These are phyloP conservation scores for Enchytraeus crypticus DNA, from an alignment of 2,888 invertebrate genomes.

Conservation along the genomic window DNA sequence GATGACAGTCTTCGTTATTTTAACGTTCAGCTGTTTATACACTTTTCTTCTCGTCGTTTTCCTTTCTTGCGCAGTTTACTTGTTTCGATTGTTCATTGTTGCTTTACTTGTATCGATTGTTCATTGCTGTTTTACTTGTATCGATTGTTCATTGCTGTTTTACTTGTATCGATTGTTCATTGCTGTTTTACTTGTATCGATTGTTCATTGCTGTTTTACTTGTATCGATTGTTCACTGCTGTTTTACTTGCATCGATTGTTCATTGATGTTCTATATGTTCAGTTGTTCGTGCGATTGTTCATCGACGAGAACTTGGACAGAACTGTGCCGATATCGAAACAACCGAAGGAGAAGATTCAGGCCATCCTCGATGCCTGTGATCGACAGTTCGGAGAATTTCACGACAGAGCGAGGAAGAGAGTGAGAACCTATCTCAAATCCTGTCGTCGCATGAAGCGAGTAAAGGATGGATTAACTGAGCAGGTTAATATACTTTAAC, in stretches of 20 bases:
- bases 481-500: too few relatives aligned
- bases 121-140: not conserved
- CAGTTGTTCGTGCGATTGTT: slow-evolving; percentile 95
- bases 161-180: not conserved
- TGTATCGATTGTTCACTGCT: not conserved
- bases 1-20: too few relatives aligned
- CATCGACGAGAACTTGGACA: slow-evolving; percentile 90
- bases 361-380: slow-evolving; percentile 92
- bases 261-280: too few relatives aligned
- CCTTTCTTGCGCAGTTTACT: not conserved
- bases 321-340: slow-evolving; percentile 91
- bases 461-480: slow-evolving; percentile 68
- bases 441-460: slow-evolving; percentile 85
- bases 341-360: slow-evolving; percentile 96
- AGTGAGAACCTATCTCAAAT: slow-evolving; percentile 88
- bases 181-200: not conserved
- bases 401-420: slow-evolving; percentile 87
- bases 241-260: not conserved
- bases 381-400: slow-evolving; percentile 91
- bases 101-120: not conserved
- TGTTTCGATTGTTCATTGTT: not conserved
- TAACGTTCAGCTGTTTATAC: not conserved
- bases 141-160: not conserved
- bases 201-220: not conserved
- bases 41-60: not conserved